These are phyloP conservation scores for Marmota monax DNA, from an alignment of 2,113 vertebrate species.

Conservation along the genomic window DNA sequence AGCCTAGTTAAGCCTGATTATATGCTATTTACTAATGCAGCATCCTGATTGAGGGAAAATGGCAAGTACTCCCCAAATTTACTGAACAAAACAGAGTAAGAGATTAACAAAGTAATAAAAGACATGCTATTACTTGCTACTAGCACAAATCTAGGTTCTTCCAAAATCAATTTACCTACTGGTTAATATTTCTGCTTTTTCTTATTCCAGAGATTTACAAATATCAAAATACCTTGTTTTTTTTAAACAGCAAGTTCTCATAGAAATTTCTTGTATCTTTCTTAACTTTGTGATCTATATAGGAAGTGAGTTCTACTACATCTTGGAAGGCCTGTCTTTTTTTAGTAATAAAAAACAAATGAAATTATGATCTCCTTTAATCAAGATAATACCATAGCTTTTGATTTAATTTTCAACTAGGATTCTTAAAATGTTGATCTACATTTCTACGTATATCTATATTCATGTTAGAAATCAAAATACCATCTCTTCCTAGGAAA, in stretches of 20 bases:
- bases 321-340: not conserved
- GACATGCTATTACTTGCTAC: slow-evolving; percentile 14
- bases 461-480: slow-evolving; percentile 34
- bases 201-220: slow-evolving; percentile 51
- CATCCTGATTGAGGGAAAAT: not conserved
- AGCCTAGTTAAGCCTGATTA: slow-evolving; percentile 32
- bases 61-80: slow-evolving; percentile 32
- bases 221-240: not conserved
- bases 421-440: slow-evolving; percentile 46
- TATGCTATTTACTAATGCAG: slow-evolving; percentile 38
- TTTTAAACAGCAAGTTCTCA: slow-evolving; percentile 28
- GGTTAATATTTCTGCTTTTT: slow-evolving; percentile 20
- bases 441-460: not conserved
- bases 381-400: not conserved
- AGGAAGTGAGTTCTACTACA: not conserved
- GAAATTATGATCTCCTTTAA: slow-evolving; percentile 15
- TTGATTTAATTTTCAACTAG: slow-evolving; percentile 41
- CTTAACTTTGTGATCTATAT: slow-evolving; percentile 34
- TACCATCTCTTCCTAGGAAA: not conserved
- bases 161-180: slow-evolving; percentile 31
- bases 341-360: slow-evolving; percentile 53
- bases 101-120: slow-evolving; percentile 50
- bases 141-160: not conserved
- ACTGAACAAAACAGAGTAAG: slow-evolving; percentile 50
- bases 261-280: slow-evolving; percentile 24